Conservation (phyloP, 2,888 invertebrate genomes). For the Calephelis perditalis region DNA sequence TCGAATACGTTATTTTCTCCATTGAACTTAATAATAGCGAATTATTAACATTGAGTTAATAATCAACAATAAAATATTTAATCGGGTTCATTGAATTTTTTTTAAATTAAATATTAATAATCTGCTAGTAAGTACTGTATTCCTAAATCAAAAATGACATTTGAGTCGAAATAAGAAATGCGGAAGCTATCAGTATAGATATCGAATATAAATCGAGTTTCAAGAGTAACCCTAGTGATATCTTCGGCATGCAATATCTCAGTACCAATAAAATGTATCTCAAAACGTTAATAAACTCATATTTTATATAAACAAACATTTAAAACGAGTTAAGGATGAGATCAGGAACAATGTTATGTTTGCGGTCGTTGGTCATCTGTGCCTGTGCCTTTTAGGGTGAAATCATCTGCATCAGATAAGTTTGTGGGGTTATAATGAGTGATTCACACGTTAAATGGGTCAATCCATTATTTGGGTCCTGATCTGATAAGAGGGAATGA, state of each 20-base stretch:
- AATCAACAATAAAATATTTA: too few species aligned
- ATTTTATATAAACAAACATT: constrained; percentile 29
- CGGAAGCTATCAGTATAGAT: too few species aligned
- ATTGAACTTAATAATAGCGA: too few species aligned
- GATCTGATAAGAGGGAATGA: constrained; percentile 57
- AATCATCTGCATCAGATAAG: constrained; percentile 11
- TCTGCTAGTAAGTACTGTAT: too few species aligned
- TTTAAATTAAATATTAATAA: too few species aligned
- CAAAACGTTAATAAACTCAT: constrained; percentile 24
- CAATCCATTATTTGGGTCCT: constrained; percentile 64
- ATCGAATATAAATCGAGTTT: too few species aligned
- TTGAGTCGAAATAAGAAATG: too few species aligned
- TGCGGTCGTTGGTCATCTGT: constrained; percentile 9
- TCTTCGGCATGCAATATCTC: constrained; percentile 8
- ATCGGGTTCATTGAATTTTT: too few species aligned
- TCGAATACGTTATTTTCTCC: too few species aligned
- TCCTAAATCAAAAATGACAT: too few species aligned
- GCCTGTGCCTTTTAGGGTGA: not conserved
- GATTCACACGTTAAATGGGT: constrained; percentile 70
- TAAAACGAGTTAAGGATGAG: constrained; percentile 20
- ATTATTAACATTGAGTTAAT: too few species aligned
- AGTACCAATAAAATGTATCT: constrained; percentile 9
- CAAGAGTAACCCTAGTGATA: not conserved
- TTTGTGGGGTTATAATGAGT: constrained; percentile 42
- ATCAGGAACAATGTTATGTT: constrained; percentile 12